Base-by-base conservation (phyloP, 2,113 vertebrate species). In the Gymnorhina tibicen region DNA sequence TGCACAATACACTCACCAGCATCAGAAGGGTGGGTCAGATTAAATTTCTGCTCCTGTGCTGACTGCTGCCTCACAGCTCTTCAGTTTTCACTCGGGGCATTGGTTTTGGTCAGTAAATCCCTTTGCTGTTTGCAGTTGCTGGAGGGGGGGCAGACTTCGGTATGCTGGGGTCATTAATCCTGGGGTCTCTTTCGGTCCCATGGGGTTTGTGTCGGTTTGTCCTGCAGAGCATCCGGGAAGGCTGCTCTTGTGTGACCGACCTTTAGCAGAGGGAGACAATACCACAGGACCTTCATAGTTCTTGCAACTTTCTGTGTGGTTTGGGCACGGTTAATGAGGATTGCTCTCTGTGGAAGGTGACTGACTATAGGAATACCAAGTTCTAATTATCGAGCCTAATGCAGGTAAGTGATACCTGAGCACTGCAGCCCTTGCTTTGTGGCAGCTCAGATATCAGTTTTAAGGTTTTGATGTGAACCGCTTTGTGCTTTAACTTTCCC, bases 181-280 rank as follows among this genome's bases (percentile, higher is more conserved):
- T 53, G 28, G 44, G 18, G 59, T 52, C 32, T 77, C 32, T 55
- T 60, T 46, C 10, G 42, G 30, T n/a, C 13, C 69, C 17, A 24
- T 2, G 24, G 11, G 44, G 26, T 7, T 73, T 17, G 30, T 49
- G 20, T 50, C 1, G 0, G 26, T 50, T 50, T 1, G 0, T n/a
- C 16, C 23, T 26, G 30, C 1, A 0, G 44, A 42, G 55, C 42
- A 21, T 32, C 52, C 70, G 22, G 9, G 21, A 18, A 73, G n/a
- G 59, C 73, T 50, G 72, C 33, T 58, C 30, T 53, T 27, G 62
- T 50, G 35, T 22, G 24, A 52, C 21, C 0, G 2, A 16, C 26
- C 13, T 55, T 66, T 7, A 16, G 58, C 5, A 3, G 32, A 46
- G 59, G 52, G 30, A 83, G 26, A 27, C 18, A 21, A 19, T 4